These are phyloP conservation scores for Ursus arctos DNA, from an alignment of 2,113 vertebrate genomes.

Conservation along the genomic window DNA sequence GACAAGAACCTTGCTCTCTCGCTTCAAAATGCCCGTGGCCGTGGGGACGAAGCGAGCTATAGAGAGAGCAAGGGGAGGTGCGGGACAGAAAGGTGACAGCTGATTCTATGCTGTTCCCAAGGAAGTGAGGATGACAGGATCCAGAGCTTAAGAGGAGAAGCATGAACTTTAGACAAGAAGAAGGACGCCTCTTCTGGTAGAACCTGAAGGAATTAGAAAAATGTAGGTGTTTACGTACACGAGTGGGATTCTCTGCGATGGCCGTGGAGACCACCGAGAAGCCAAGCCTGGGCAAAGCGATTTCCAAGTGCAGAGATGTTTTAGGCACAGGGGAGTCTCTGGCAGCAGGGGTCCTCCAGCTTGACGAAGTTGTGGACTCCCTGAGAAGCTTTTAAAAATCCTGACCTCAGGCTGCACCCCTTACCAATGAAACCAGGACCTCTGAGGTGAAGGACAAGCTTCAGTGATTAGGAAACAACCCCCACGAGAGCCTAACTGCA, in stretches of 20 bases:
- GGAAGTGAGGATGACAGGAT: background rate
- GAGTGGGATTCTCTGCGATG: background rate
- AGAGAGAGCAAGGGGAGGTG: background rate
- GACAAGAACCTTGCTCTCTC: background rate
- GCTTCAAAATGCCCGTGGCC: background rate
- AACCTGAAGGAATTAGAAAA: background rate
- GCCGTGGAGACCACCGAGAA: background rate
- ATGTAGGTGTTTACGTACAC: background rate
- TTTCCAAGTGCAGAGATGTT: background rate
- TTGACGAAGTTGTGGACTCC: background rate
- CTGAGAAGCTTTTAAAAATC: background rate
- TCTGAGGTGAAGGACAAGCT: background rate
- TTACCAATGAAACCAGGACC: background rate
- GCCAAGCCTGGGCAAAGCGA: background rate
- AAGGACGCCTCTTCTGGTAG: background rate
- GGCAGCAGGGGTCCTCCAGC: background rate
- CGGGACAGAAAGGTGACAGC: background rate
- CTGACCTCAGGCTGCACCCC: background rate
- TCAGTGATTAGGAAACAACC: background rate
- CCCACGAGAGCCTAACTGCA: background rate
- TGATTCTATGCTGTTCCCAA: background rate
- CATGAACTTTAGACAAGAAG: background rate
- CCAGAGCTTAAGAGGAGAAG: background rate
- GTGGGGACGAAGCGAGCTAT: background rate
- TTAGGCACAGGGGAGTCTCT: background rate